Base-by-base conservation (phyloP, 2,888 invertebrate genomes). In the Andrena praecox region DNA sequence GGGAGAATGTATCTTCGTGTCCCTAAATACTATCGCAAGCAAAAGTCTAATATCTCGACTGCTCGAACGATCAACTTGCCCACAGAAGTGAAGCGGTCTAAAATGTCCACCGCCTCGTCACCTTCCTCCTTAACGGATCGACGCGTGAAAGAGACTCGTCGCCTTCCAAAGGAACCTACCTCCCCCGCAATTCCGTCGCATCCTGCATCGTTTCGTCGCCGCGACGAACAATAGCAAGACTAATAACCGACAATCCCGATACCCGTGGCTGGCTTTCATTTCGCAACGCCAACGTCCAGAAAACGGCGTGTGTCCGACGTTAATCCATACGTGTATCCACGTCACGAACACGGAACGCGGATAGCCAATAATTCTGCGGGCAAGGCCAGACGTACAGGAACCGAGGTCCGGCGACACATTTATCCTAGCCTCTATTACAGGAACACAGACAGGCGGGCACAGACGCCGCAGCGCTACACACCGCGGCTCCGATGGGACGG, bases 381-480 rank as follows among this genome's bases (percentile, higher is more conserved):
- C 77, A 52, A 75, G 75, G 66, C 52, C 71, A 35, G 69, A 66
- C 48, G 50, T 48, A 35, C 50, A 42, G 77, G 74, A 60, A 76
- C 68, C 48, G 54, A 54, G 68, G 48, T 60, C 63, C 77, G 77
- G 68, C 78, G 78, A 79, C 77, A 76, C 78, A 63, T 77, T 69
- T 76, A 77, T 79, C 68, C 78, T 59, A 24, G 62, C 10, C 68
- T 54, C 67, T 63, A 68, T 67, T 78, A 76, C 78, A 29, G 74
- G 50, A 62, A 56, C 56, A 56, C 56, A 56, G 24, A 56, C 56
- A 56, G 56, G 24, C 56, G 56, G 24, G 24, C 24, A 56, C 56
- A 56, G 3, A 27, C 20, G 20, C 20, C 20, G 54, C 54, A 5
- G 54, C 20, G 0, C 20, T 54, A 54, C 54, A 54, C 54, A 20